Evolutionary conservation across 1,140 invertebrate genomes (phyloP), one percentile per base, ranked within the genome.

Genomic region (Hormaphis cornu): DNA sequence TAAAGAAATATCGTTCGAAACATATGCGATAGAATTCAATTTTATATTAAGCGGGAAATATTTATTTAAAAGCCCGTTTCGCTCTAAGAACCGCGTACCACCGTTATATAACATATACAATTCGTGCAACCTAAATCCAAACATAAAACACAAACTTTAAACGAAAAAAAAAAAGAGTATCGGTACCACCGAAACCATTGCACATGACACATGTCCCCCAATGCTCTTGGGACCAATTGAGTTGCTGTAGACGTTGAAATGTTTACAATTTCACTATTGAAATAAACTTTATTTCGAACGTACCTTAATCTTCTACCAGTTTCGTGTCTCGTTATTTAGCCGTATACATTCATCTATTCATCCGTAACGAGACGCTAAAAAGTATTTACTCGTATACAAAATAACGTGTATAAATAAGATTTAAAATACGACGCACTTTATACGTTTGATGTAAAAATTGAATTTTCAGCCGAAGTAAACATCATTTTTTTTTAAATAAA

Each of bases 251-350:
- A 50, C 33, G 26, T 33, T 16, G 18, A 33, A n/a, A 18, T 48
- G 7, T 30, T 30, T 30, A 46, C 44, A 7, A 35, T 35, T 50
- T 30, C 1, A 12, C 14, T 28, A 22, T 16, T 30, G 44, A 33
- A 50, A 66, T 30, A 3, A 66, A n/a, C 48, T 48, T 28, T 50
- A 50, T 66, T 66, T 63, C 44, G 33, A 63, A 66, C 50, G 33
- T 66, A 66, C 18, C 28, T 35, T 16, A 33, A 58, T 37, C 20
- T 37, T 37, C 5, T 58, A 37, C 5, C 33, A 16, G 24, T 26
- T 5, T 40, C 6, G 22, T 58, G 20, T 40, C 14, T 24, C 20
- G 14, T 40, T 40, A 40, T 24, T 24, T 33, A 54, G 28, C 35
- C 14, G 26, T 24, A 37, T 40, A n/a, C n/a, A n/a, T 24, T 40